A percentile compares a stretch with the other conserved stretches of the same genome.
These are phyloP conservation scores for Dolichoris vasculosae DNA, from an alignment of 1,140 invertebrate species.

Conservation along the genomic window DNA sequence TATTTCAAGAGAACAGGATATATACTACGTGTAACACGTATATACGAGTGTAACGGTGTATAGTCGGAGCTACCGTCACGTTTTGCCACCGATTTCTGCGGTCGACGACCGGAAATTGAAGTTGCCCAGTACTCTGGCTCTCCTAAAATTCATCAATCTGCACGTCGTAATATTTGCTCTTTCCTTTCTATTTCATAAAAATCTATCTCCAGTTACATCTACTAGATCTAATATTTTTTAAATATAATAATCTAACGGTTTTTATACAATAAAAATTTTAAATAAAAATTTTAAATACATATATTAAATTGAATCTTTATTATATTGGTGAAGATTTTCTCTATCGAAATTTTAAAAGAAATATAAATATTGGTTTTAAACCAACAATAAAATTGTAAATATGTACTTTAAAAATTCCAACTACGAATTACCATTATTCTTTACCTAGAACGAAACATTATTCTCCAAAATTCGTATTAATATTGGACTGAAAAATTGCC, in stretches of 20 bases:
- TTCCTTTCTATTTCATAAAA: not conserved
- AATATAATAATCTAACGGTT: too few relatives aligned
- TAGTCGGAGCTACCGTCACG: not conserved
- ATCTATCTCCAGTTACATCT: not conserved
- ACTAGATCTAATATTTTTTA: not conserved
- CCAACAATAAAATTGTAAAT: too few relatives aligned
- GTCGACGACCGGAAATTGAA: conserved; percentile 17
- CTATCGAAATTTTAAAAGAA: too few relatives aligned
- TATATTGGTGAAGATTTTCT: too few relatives aligned
- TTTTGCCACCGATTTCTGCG: conserved; percentile 34
- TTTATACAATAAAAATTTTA: not conserved
- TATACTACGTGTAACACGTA: not conserved
- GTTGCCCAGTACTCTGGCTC: not conserved
- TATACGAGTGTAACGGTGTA: not conserved
- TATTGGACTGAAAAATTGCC: too few relatives aligned
- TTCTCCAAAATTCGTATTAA: too few relatives aligned
- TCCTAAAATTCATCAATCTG: not conserved
- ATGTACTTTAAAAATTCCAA: too few relatives aligned
- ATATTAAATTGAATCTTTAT: too few relatives aligned
- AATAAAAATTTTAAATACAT: too few relatives aligned
- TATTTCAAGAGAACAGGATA: conserved; percentile 18
- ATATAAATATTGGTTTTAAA: too few relatives aligned
- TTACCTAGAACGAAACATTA: too few relatives aligned
- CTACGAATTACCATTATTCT: too few relatives aligned
- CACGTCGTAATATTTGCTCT: not conserved